Conservation (phyloP, 2,888 invertebrate genomes). For the Trachelus iudaicus region DNA sequence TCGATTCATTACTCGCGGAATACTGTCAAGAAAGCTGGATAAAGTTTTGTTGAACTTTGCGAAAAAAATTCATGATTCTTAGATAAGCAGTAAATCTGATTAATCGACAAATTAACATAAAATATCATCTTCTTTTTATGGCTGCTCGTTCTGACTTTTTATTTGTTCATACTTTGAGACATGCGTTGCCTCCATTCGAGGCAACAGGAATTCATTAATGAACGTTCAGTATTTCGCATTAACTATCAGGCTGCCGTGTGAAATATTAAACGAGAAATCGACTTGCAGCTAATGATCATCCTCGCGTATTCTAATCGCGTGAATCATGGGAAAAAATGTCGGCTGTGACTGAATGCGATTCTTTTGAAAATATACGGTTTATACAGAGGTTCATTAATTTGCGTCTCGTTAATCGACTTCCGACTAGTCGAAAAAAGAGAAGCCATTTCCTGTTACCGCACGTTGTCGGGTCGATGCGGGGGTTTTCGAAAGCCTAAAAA, state of each 20-base stretch:
- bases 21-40: background rate
- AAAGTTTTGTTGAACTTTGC: background rate
- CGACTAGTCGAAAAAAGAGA: background rate
- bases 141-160: background rate
- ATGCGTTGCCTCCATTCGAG: too few species aligned
- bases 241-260: background rate
- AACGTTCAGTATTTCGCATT: background rate
- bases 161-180: too few species aligned
- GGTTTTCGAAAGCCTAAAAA: too few species aligned
- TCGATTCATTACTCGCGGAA: background rate
- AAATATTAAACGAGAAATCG: background rate
- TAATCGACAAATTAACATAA: background rate
- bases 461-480: too few species aligned
- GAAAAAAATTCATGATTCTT: background rate
- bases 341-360: background rate
- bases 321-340: background rate
- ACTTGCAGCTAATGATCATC: background rate
- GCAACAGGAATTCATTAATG: background rate
- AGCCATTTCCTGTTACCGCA: too few species aligned
- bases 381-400: background rate
- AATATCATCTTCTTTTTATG: background rate
- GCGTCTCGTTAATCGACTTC: background rate
- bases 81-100: background rate
- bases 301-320: background rate
- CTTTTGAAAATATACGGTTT: background rate